Conservation (phyloP, 2,888 invertebrate species). For the Lordiphosa fenestrarum region DNA sequence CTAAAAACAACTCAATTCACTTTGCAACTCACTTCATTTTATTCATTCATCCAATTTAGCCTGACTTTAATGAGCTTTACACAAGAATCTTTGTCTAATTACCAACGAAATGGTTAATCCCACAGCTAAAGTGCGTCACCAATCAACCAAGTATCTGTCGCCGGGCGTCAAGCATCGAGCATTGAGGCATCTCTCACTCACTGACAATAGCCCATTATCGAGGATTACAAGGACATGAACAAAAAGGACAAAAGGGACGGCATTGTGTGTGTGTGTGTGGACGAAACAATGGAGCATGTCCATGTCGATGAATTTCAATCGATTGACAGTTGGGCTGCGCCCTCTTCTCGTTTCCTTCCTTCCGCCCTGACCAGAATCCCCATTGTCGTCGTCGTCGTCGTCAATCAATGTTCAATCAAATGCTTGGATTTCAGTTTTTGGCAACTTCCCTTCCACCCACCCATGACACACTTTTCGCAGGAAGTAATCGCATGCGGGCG, state of each 20-base stretch:
- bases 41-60: too few species aligned
- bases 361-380: slow-evolving; percentile 1
- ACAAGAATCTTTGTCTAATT: slow-evolving; percentile 1
- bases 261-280: slow-evolving; percentile 44
- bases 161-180: slow-evolving; percentile 37
- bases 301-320: slow-evolving; percentile 52
- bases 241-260: slow-evolving; percentile 24
- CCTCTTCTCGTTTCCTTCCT: slow-evolving; percentile 15
- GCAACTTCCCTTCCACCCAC: slow-evolving; percentile 63
- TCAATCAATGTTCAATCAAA: slow-evolving; percentile 70
- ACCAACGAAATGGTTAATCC: too few species aligned
- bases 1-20: too few species aligned
- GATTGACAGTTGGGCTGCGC: slow-evolving; percentile 53
- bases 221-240: slow-evolving; percentile 58
- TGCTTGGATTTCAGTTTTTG: slow-evolving; percentile 50
- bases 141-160: slow-evolving; percentile 32
- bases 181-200: slow-evolving; percentile 2
- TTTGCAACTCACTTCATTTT: too few species aligned
- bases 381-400: slow-evolving; percentile 40
- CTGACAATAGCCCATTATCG: slow-evolving; percentile 68
- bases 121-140: slow-evolving; percentile 11
- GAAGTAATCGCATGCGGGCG: slow-evolving; percentile 67
- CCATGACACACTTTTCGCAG: slow-evolving; percentile 38
- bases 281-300: slow-evolving; percentile 47
- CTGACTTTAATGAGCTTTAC: background rate